These are phyloP conservation scores for Forbesichthys agassizii DNA, from an alignment of 2,113 vertebrate species.

Conservation along the genomic window DNA sequence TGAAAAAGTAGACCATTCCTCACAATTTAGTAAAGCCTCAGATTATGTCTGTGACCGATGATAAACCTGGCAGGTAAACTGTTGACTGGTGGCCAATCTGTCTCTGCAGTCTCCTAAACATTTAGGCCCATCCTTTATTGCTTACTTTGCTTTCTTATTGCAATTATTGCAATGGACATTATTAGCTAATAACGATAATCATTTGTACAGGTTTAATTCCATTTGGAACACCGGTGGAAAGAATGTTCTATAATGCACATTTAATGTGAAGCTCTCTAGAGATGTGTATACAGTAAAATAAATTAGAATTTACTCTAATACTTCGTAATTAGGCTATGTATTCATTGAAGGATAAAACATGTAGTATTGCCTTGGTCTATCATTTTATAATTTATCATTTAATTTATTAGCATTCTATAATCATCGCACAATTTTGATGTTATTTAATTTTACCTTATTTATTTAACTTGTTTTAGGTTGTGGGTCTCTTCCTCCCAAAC, in stretches of 20 bases:
- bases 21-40: too few relatives aligned
- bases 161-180: neutral
- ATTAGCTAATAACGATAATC: neutral
- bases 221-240: constrained; percentile 93
- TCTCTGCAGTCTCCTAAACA: too few relatives aligned
- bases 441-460: constrained; percentile 11
- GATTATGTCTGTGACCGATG: too few relatives aligned
- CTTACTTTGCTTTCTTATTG: neutral
- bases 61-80: too few relatives aligned
- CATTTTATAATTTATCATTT: neutral
- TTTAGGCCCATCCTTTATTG: too few relatives aligned
- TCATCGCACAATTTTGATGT: neutral
- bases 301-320: too few relatives aligned
- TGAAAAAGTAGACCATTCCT: too few relatives aligned
- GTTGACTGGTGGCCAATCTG: too few relatives aligned
- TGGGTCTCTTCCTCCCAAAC: constrained; percentile 93
- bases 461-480: constrained; percentile 76
- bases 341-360: too few relatives aligned
- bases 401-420: neutral
- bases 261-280: neutral
- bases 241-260: constrained; percentile 48
- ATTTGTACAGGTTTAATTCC: constrained; percentile 86
- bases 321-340: too few relatives aligned
- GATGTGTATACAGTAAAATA: neutral
- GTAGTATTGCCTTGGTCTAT: too few relatives aligned